Evolutionary conservation across 2,888 invertebrate genomes (phyloP).

Genomic region (Sympetrum striolatum): DNA sequence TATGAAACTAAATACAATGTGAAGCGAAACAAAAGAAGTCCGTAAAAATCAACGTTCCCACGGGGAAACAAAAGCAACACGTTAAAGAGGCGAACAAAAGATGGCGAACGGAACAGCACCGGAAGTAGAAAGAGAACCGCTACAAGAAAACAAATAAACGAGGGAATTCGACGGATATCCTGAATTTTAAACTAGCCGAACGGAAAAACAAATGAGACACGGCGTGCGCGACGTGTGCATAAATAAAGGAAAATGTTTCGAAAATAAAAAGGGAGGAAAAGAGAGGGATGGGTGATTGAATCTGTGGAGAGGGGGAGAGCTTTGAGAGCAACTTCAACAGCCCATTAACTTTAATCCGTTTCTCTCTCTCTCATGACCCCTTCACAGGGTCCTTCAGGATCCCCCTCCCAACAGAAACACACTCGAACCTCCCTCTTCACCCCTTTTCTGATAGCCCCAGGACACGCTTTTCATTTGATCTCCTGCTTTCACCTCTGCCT

Average conservation of each 20-base stretch:
- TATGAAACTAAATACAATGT: too few species aligned
- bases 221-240: background rate
- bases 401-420: background rate
- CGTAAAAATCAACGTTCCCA: too few species aligned
- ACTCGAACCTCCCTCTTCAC: background rate
- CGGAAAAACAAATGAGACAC: background rate
- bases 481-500: background rate
- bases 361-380: background rate
- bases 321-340: constrained; percentile 39
- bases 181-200: background rate
- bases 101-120: background rate
- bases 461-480: background rate
- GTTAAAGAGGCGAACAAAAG: background rate
- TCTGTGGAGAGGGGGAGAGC: background rate
- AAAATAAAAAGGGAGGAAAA: background rate
- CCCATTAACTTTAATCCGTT: constrained; percentile 39
- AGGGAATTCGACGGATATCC: background rate
- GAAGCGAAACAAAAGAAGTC: too few species aligned
- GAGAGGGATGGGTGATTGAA: constrained; percentile 23
- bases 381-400: background rate
- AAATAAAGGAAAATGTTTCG: background rate
- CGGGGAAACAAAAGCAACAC: background rate
- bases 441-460: background rate
- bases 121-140: background rate
- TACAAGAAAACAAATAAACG: background rate